Evolutionary conservation across 2,888 invertebrate genomes (phyloP).

Genomic region (Eurois occulta): DNA sequence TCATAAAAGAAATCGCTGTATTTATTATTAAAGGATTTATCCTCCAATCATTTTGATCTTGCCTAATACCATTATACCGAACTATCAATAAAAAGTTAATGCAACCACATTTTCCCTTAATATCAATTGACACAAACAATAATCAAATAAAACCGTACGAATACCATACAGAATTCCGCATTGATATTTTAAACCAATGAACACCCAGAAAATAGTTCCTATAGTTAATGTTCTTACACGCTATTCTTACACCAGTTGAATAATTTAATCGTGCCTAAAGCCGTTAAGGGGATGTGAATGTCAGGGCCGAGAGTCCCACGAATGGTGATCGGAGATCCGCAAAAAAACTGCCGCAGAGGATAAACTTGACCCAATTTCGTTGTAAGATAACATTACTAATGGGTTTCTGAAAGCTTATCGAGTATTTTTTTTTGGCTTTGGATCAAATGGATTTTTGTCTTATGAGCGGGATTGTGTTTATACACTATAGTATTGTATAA

Average conservation of each 20-base stretch:
- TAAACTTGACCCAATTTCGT: constrained; percentile 66
- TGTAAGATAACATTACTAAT: constrained; percentile 53
- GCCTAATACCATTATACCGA: background rate
- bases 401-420: constrained; percentile 46
- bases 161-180: background rate
- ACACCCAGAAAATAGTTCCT: constrained; percentile 16
- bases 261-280: constrained; percentile 26
- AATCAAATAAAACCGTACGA: constrained; percentile 35
- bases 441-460: constrained; percentile 44
- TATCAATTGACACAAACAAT: background rate
- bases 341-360: constrained; percentile 40
- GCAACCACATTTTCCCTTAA: background rate
- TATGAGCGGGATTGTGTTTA: background rate
- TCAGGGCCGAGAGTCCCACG: constrained; percentile 34
- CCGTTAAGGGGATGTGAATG: constrained; percentile 32
- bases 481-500: constrained; percentile 2
- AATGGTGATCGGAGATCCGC: constrained; percentile 25
- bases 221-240: background rate
- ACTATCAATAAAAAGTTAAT: constrained; percentile 1
- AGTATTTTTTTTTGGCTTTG: constrained; percentile 51
- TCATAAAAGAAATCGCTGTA: background rate
- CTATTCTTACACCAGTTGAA: constrained; percentile 18
- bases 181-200: constrained; percentile 47
- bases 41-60: background rate
- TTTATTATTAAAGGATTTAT: background rate